phyloP scores from a whole-genome alignment of 2,797 vertebrate genomes.

The Capromys pilorides region DNA sequence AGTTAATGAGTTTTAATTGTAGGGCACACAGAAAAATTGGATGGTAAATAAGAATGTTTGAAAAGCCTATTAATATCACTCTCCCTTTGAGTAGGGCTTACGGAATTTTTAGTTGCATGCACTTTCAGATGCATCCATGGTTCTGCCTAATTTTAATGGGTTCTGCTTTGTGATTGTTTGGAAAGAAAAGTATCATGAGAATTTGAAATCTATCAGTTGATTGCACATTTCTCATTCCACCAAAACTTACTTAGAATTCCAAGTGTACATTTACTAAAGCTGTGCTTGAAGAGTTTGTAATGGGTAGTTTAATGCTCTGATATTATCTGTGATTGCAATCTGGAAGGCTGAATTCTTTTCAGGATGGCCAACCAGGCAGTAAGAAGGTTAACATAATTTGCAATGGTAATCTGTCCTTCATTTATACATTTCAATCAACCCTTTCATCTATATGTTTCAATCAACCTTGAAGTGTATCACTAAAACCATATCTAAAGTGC shows the following conservation, averaged over 20 bases:
- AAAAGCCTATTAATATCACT: background rate
- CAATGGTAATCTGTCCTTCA: conserved; percentile 53
- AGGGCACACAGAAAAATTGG: background rate
- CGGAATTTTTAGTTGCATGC: conserved; percentile 3
- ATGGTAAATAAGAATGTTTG: conserved; percentile 13
- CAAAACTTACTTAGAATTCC: conserved; percentile 65
- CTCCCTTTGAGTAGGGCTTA: background rate
- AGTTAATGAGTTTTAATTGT: background rate
- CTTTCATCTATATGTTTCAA: conserved; percentile 54
- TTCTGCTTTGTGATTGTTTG: conserved; percentile 59
- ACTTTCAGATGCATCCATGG: conserved; percentile 29
- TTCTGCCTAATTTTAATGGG: conserved; percentile 62
- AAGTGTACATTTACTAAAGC: conserved; percentile 63
- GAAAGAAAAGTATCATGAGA: conserved; percentile 55
- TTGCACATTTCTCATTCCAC: conserved; percentile 65
- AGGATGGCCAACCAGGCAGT: conserved; percentile 52
- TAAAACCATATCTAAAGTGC: background rate
- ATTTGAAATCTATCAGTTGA: conserved; percentile 66
- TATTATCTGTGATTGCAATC: conserved; percentile 64
- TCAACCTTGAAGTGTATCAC: conserved; percentile 54
- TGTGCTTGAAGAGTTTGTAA: conserved; percentile 53
- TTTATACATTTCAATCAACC: conserved; percentile 59
- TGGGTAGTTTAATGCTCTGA: conserved; percentile 63
- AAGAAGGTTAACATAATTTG: conserved; percentile 67
- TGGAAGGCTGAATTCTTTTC: conserved; percentile 66